Evolutionary conservation across 2,888 invertebrate genomes (phyloP), one percentile per base, ranked within the genome.

Genomic region (Pecten maximus): DNA sequence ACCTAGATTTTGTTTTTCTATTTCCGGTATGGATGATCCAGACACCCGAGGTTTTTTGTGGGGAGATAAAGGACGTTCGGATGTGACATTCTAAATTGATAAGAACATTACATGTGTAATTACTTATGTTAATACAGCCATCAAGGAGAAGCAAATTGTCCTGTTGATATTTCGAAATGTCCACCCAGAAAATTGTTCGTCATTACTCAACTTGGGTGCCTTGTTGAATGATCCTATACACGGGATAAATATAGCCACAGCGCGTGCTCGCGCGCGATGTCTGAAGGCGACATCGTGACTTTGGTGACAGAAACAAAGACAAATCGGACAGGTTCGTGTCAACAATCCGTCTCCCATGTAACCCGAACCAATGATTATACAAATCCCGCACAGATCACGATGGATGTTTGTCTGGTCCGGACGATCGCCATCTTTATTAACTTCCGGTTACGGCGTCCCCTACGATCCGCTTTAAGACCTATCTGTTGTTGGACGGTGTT

Each of bases 381-480:
- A 74, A 74, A 74, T 54, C 74, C 74, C 74, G 35, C 74, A 74
- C 10, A 74, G 74, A 74, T 35, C 10, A 28, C 74, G 74, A 35
- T 74, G 74, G 35, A 74, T 74, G 74, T 74, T 74, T 35, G 74
- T 74, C 74, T 74, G 74, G 74, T 19, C 28, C 74, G 35, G 35
- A 23, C 35, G 10, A 10, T 74, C 74, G 35, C 35, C 74, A 74
- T 74, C 74, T 74, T 74, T 74, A 74, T 74, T 74, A 35, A 74
- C 74, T 74, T 74, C 74, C 74, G 74, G 28, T 74, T 74, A 1
- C 35, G 10, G 74, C 35, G 28, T 35, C 74, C 50, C 74, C 74
- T 74, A 74, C 60, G 60, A 74, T 74, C 28, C 28, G 28, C 60
- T 74, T 74, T 74, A 74, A 74, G 0, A 28, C 28, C n/a, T 28